These are phyloP conservation scores for Triplophysa bombifrons DNA, from an alignment of 2,797 vertebrate genomes.

Conservation along the genomic window DNA sequence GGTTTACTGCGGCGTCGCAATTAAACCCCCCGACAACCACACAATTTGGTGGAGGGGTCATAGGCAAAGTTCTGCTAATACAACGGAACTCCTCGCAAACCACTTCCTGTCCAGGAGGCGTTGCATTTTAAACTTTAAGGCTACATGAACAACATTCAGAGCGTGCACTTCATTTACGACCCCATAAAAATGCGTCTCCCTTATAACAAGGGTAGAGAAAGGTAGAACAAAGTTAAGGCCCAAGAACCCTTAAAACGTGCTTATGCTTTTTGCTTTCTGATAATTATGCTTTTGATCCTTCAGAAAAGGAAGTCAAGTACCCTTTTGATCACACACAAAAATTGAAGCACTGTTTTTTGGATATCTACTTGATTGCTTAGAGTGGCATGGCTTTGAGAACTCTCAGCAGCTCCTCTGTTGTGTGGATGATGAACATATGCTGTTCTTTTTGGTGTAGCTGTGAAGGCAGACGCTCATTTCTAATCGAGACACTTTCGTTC, in stretches of 20 bases:
- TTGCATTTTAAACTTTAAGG: constrained; percentile 36
- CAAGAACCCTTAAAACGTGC: constrained; percentile 28
- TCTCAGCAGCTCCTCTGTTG: constrained; percentile 15
- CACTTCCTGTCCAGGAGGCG: constrained; percentile 13
- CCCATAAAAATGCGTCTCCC: constrained; percentile 29
- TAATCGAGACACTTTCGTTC: constrained; percentile 14
- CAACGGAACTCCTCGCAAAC: constrained; percentile 9
- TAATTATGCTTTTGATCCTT: constrained; percentile 29
- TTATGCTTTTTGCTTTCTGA: constrained; percentile 20
- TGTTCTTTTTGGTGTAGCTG: constrained; percentile 53
- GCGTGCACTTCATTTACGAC: not conserved
- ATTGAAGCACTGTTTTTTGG: constrained; percentile 1
- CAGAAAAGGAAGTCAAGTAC: constrained; percentile 28
- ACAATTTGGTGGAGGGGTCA: constrained; percentile 37
- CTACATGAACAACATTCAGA: constrained; percentile 15
- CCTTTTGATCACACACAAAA: constrained; percentile 26
- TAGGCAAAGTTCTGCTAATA: constrained; percentile 16
- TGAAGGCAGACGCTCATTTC: constrained; percentile 48
- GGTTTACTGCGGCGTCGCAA: constrained; percentile 51
- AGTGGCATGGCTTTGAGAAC: constrained; percentile 24
- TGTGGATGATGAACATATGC: constrained; percentile 18
- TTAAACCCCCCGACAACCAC: constrained; percentile 29
- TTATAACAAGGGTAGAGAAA: constrained; percentile 22
- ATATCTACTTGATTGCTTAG: constrained; percentile 38
- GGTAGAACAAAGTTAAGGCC: constrained; percentile 39